These are phyloP conservation scores for Diadophis punctatus DNA, from an alignment of 2,113 vertebrate genomes.

Conservation along the genomic window DNA sequence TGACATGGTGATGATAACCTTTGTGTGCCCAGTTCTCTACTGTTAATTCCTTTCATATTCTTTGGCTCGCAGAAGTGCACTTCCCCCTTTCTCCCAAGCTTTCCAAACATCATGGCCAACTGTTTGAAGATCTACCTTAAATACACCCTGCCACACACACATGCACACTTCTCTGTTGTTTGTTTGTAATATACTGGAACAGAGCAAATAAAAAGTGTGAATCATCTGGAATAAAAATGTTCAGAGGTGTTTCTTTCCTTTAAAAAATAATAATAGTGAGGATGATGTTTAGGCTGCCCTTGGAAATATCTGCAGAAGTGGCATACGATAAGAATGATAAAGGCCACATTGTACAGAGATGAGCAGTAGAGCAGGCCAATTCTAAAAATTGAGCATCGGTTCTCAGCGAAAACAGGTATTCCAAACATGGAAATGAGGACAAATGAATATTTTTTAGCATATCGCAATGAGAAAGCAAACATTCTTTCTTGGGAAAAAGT, in stretches of 20 bases:
- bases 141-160: neutral
- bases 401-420: neutral
- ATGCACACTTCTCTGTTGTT: constrained; percentile 9
- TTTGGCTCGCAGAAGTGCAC: constrained; percentile 57
- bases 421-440: neutral
- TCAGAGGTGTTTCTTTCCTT: neutral
- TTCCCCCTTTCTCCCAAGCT: constrained; percentile 57
- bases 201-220: constrained; percentile 73
- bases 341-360: neutral
- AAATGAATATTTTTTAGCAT: neutral
- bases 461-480: neutral
- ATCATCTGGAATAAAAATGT: constrained; percentile 27
- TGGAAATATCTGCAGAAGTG: neutral
- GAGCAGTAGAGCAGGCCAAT: neutral
- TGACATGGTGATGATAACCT: neutral
- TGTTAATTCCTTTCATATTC: neutral
- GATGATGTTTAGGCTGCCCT: neutral
- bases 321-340: neutral
- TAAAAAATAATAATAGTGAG: neutral
- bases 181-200: constrained; percentile 62
- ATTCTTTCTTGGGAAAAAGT: neutral
- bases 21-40: rapidly evolving
- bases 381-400: neutral
- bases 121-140: constrained; percentile 22
- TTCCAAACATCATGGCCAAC: constrained; percentile 53